Base-by-base conservation (phyloP, 2,888 invertebrate genomes). In the Xylocampa areola region DNA sequence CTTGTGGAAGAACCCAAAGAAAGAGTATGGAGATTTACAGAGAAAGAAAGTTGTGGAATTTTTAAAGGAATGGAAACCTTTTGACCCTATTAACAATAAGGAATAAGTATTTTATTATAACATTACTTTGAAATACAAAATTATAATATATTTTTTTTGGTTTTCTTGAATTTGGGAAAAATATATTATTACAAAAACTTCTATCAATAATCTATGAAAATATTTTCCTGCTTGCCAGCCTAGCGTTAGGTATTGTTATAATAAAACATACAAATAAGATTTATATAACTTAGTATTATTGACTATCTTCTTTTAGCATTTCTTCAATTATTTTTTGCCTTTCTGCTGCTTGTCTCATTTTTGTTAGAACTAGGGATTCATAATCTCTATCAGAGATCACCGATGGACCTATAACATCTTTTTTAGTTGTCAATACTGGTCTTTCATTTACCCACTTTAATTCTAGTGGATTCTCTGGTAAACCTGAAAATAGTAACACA, bases 321-420 rank as follows among this genome's bases (percentile, higher is more conserved):
- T 96, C 94, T 77, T 96, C 96, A 76, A 96, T 96, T 65, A 97
- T 79, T 60, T 94, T 94, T 88, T 97, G 97, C 47, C 97, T 95
- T 89, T 98, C 98, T 80, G 98, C 97, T 3, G 97, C 98, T 92
- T 97, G 97, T 57, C 97, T 94, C 92, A 98, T 92, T 90, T 96
- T 97, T 60, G 95, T 95, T 72, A 98, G 88, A 1, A 98, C 97
- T 14, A 97, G 79, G 79, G 96, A 96, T 89, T 98, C 98, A 91
- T 96, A 98, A 85, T 98, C 97, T 62, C 95, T 94, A 35, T 96
- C 95, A 23, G 95, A 94, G 50, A 95, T 89, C 25, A 95, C 84
- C 57, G 93, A 85, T 33, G 94, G 86, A 5, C 83, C 81, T 27
- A 76, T 71, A 17, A 78, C 60, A 40, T 80, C 71, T 65, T 83